Evolutionary conservation across 2,797 vertebrate species (phyloP).

Genomic region (Atherinosoma microstoma): DNA sequence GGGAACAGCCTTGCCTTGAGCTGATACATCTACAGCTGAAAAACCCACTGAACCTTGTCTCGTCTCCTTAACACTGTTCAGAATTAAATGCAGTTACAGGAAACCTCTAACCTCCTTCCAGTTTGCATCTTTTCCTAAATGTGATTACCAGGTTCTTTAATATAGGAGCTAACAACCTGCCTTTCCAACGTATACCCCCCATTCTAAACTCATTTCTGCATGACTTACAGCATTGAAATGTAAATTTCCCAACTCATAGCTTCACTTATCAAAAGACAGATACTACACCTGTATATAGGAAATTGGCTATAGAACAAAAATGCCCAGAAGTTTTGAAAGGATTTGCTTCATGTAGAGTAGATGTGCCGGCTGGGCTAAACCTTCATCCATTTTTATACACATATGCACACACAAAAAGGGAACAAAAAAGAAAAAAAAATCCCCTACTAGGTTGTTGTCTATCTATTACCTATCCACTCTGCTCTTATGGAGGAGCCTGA

Average conservation of each 20-base stretch:
- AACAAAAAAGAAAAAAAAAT: neutral
- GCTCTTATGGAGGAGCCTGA: constrained; percentile 28
- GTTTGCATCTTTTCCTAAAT: constrained; percentile 34
- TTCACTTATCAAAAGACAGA: constrained; percentile 58
- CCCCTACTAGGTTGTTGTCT: constrained; percentile 45
- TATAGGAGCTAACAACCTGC: constrained; percentile 41
- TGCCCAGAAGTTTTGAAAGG: constrained; percentile 34
- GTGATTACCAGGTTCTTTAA: constrained; percentile 55
- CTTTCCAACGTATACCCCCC: constrained; percentile 35
- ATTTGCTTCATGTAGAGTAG: constrained; percentile 38
- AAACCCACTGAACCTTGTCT: constrained; percentile 16
- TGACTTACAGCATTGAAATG: constrained; percentile 61
- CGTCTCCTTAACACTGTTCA: constrained; percentile 33
- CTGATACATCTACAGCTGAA: constrained; percentile 24
- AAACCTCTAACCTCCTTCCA: constrained; percentile 43
- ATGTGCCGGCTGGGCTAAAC: constrained; percentile 14
- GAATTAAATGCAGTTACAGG: constrained; percentile 38
- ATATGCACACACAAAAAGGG: neutral
- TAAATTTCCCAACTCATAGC: constrained; percentile 45
- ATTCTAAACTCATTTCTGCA: constrained; percentile 47
- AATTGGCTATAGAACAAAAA: constrained; percentile 44
- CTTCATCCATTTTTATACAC: neutral
- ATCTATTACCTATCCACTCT: constrained; percentile 53
- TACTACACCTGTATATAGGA: constrained; percentile 62
- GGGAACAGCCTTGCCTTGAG: constrained; percentile 16